phyloP scores from a whole-genome alignment of 2,888 invertebrate species.

The Spisula subtruncata region DNA sequence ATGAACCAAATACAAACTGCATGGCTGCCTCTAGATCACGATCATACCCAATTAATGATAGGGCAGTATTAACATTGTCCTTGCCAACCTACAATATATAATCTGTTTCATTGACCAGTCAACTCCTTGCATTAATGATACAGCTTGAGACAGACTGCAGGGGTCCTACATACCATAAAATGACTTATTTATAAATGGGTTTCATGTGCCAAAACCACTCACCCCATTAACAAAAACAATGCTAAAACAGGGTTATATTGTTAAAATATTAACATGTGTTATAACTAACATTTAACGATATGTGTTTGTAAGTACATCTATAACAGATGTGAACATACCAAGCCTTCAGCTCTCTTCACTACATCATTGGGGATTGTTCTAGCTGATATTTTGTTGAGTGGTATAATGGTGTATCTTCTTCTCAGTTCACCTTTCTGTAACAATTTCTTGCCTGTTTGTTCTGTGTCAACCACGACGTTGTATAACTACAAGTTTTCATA shows the following conservation, averaged over 20 bases:
- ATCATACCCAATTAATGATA: constrained; percentile 93
- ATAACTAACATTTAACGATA: too few relatives aligned
- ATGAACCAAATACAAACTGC: constrained; percentile 95
- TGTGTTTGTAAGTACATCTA: too few relatives aligned
- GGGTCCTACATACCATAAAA: too few relatives aligned
- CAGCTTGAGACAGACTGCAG: too few relatives aligned
- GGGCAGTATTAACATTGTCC: constrained; percentile 94
- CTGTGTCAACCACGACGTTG: constrained; percentile 96
- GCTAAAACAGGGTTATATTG: too few relatives aligned
- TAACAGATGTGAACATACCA: constrained; percentile 76
- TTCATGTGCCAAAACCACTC: too few relatives aligned
- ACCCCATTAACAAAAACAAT: too few relatives aligned
- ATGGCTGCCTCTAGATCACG: constrained; percentile 92
- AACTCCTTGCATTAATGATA: too few relatives aligned
- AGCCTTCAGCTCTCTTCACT: constrained; percentile 90
- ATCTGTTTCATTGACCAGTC: too few relatives aligned
- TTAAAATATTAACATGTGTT: too few relatives aligned
- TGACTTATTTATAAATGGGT: too few relatives aligned
- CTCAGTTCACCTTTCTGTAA: constrained; percentile 94
- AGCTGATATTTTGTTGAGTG: constrained; percentile 95
- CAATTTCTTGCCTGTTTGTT: constrained; percentile 93
- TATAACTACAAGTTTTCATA: constrained; percentile 91
- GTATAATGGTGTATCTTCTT: constrained; percentile 95
- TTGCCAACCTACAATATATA: constrained; percentile 90
- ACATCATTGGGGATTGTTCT: constrained; percentile 90